Base-by-base conservation (phyloP, 1,140 invertebrate species). In the Lepidurus arcticus region DNA sequence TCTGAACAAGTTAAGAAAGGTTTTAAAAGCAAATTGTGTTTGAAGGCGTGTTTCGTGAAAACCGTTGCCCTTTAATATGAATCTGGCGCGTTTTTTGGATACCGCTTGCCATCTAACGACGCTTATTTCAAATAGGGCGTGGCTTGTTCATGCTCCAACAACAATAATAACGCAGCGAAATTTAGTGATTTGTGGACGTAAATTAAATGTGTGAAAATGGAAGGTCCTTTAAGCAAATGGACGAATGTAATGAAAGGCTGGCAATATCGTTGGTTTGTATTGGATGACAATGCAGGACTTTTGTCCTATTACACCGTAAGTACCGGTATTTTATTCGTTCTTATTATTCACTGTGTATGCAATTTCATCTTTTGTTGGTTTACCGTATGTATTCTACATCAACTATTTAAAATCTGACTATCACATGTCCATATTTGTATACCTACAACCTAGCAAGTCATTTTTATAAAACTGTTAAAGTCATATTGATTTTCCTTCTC, bases 161-260 rank as follows among this genome's bases (percentile, higher is more conserved):
- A 65, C 53, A 65, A 65, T 65, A 42, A 34, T 44, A 75, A 42
- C 13, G n/a, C 24, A 21, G 74, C 75, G 34, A 76, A 44, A 76
- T 42, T n/a, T 24, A 44, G 47, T 47, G 75, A 44, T 13, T 13
- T 65, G 16, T 13, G 6, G 53, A 65, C 6, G 13, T 13, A 21
- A 44, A 24, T 42, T n/a, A 76, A 24, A 10, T 13, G 7, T 76
- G 13, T 21, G 24, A 42, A 34, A 79, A 92, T 98, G 92, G 97
- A 99, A 88, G 98, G 98, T 81, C 95, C 95, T n/a, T 87, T 99
- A 73, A 98, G 94, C 87, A 99, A 99, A 90, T 99, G 97, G 98
- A 99, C 98, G 79, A 99, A 99, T 90, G 95, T 99, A 81, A 96
- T 99, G 90, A 98, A 99, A 87, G 98, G 97, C 79, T 99, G 97